These are phyloP conservation scores for Sericinus montela DNA, from an alignment of 2,888 invertebrate genomes.

Conservation along the genomic window DNA sequence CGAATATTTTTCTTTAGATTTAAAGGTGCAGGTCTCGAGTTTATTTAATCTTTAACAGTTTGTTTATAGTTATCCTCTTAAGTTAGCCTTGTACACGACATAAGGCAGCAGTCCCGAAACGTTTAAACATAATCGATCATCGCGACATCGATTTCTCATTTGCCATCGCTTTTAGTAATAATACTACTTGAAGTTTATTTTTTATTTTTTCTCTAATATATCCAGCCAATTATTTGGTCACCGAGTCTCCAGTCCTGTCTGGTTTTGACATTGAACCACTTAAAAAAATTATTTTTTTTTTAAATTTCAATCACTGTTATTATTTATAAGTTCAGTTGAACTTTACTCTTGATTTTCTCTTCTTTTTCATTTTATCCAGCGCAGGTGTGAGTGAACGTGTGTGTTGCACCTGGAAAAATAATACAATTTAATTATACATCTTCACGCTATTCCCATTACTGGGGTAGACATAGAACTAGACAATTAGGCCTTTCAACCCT, in stretches of 20 bases:
- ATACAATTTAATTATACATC: no score
- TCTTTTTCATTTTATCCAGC: slow-evolving; percentile 66
- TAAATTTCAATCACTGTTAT: slow-evolving; percentile 24
- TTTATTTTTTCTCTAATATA: background rate
- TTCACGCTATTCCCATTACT: no score
- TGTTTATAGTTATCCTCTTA: slow-evolving; percentile 47
- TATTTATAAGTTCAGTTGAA: background rate
- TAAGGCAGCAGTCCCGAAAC: slow-evolving; percentile 64
- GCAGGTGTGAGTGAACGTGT: slow-evolving; percentile 15
- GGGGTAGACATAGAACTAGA: no score
- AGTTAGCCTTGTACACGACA: slow-evolving; percentile 49
- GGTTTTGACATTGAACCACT: slow-evolving; percentile 37
- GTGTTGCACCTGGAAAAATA: slow-evolving; percentile 53
- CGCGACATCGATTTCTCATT: slow-evolving; percentile 39
- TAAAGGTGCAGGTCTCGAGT: slow-evolving; percentile 37
- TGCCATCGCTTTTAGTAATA: background rate
- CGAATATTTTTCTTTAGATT: background rate
- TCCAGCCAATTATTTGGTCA: no score
- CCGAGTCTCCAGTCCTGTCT: slow-evolving; percentile 54
- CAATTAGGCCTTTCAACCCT: no score
- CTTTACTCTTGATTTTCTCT: slow-evolving; percentile 56
- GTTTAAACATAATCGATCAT: slow-evolving; percentile 64
- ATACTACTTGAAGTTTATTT: background rate
- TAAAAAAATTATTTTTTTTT: slow-evolving; percentile 24
- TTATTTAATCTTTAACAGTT: slow-evolving; percentile 39